These are phyloP conservation scores for Thamnaconus septentrionalis DNA, from an alignment of 2,113 vertebrate genomes.

Conservation along the genomic window DNA sequence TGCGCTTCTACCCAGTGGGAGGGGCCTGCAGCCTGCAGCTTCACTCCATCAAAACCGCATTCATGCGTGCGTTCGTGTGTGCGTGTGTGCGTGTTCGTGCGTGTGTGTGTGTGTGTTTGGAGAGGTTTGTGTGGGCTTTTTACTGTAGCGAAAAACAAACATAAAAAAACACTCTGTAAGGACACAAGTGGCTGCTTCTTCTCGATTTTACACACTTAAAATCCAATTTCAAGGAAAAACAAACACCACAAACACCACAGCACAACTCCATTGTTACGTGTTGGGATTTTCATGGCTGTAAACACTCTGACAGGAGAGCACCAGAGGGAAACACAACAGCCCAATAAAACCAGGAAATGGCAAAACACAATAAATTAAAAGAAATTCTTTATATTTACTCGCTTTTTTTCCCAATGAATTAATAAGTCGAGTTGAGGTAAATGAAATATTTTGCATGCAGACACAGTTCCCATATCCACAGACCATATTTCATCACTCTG, in stretches of 20 bases:
- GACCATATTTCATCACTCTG: too few relatives aligned
- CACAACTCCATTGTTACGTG: too few relatives aligned
- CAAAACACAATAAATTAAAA: not conserved
- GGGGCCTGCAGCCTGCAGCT: slow-evolving; percentile 4
- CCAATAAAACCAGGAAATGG: not conserved
- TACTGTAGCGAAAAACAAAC: too few relatives aligned
- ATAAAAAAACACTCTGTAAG: too few relatives aligned
- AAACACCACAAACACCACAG: not conserved
- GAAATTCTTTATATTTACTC: not conserved
- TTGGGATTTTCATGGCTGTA: not conserved
- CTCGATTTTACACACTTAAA: slow-evolving; percentile 2
- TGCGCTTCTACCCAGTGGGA: slow-evolving; percentile 28
- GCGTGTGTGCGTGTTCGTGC: not conserved
- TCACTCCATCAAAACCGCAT: slow-evolving; percentile 6
- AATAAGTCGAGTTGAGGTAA: not conserved
- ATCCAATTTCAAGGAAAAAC: slow-evolving; percentile 14
- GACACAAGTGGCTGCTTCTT: too few relatives aligned
- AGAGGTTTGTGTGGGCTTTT: too few relatives aligned
- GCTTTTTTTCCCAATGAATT: not conserved
- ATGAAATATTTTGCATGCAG: too few relatives aligned
- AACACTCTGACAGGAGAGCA: not conserved
- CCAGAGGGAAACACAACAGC: not conserved
- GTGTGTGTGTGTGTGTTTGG: not conserved
- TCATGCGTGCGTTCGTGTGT: not conserved
- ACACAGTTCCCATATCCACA: too few relatives aligned